Percentiles rank a stretch among this genome's conserved stretches.
Evolutionary conservation across 2,113 vertebrate species (phyloP).

Genomic region (Clarias magur): DNA sequence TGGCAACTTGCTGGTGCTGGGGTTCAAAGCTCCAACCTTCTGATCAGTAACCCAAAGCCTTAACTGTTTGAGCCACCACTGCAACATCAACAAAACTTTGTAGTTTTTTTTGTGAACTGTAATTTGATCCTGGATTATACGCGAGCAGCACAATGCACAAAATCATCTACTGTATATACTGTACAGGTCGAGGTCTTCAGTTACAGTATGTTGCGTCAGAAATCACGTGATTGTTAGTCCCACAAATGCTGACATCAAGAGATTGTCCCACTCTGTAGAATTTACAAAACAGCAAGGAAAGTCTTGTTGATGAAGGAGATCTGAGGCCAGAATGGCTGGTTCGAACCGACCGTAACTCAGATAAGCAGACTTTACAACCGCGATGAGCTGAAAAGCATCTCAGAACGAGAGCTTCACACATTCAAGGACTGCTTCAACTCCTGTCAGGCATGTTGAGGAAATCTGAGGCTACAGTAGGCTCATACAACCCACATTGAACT

Average conservation of each 20-base stretch:
- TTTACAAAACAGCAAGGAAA: neutral
- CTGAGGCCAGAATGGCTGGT: neutral
- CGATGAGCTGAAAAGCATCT: neutral
- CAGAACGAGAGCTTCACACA: neutral
- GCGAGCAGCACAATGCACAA: neutral
- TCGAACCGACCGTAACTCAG: neutral
- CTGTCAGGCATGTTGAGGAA: neutral
- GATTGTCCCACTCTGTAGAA: neutral
- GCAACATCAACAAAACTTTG: neutral
- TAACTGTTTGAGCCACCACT: too few relatives aligned
- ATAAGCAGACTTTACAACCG: neutral
- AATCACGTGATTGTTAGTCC: neutral
- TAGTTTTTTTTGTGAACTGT: neutral
- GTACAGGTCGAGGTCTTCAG: neutral
- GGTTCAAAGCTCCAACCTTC: too few relatives aligned
- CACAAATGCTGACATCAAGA: neutral
- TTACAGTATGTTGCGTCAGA: neutral
- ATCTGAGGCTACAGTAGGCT: neutral
- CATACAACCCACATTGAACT: neutral
- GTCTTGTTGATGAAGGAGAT: neutral
- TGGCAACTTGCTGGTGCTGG: too few relatives aligned
- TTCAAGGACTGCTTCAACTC: neutral
- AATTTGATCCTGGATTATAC: neutral
- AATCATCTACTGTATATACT: neutral
- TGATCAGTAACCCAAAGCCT: too few relatives aligned